Evolutionary conservation across 2,113 vertebrate genomes (phyloP).

Genomic region (Eublepharis macularius): DNA sequence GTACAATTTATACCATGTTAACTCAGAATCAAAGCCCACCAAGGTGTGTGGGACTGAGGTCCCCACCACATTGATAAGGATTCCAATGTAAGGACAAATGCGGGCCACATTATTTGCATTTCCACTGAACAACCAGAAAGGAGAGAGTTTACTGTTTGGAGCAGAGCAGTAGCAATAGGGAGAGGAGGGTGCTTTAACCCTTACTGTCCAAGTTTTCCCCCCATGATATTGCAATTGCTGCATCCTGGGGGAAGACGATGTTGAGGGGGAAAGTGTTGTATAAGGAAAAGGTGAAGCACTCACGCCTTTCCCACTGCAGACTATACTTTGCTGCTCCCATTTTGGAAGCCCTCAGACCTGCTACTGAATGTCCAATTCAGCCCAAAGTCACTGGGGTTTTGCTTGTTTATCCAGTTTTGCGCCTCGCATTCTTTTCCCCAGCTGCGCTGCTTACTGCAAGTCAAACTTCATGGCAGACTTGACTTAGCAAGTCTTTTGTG

Average conservation of each 20-base stretch:
- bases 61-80: not conserved
- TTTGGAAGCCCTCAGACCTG: not conserved
- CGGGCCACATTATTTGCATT: no score
- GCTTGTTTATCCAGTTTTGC: not conserved
- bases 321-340: not conserved
- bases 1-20: not conserved
- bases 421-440: not conserved
- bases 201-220: not conserved
- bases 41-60: not conserved
- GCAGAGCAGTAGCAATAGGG: not conserved
- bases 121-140: no score
- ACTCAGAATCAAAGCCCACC: not conserved
- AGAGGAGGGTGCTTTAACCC: not conserved
- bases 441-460: slow-evolving; percentile 34
- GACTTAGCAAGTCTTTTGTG: slow-evolving; percentile 21
- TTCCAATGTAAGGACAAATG: not conserved
- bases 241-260: not conserved
- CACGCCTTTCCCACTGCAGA: not conserved
- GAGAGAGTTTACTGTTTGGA: no score
- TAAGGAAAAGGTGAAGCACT: no score
- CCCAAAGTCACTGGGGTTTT: slow-evolving; percentile 27
- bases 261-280: no score
- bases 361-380: not conserved
- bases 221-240: not conserved
- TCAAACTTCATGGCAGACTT: slow-evolving; percentile 12